These are phyloP conservation scores for Amphimallon solstitiale DNA, from an alignment of 2,888 invertebrate species.

Conservation along the genomic window DNA sequence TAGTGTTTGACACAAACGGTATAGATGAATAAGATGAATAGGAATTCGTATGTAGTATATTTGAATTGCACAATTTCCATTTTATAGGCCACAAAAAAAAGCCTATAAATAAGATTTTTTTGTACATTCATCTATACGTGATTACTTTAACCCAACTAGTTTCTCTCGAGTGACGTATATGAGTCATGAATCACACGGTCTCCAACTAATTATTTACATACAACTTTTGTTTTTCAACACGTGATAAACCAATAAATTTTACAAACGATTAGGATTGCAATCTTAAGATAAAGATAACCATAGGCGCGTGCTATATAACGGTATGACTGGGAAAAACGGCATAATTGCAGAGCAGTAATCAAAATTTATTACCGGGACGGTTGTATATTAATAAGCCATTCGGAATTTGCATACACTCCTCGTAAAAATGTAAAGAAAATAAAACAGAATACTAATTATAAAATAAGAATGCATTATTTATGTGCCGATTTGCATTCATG, in stretches of 20 bases:
- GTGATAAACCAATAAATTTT: slow-evolving; percentile 32
- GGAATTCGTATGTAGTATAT: too few relatives aligned
- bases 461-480: slow-evolving; percentile 40
- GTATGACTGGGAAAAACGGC: background rate
- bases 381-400: slow-evolving; percentile 33
- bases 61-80: too few relatives aligned
- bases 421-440: slow-evolving; percentile 38
- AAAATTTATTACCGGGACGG: slow-evolving; percentile 34
- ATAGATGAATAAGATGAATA: too few relatives aligned
- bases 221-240: slow-evolving; percentile 19
- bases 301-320: slow-evolving; percentile 2
- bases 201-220: slow-evolving; percentile 1
- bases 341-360: slow-evolving; percentile 31
- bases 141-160: background rate
- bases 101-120: too few relatives aligned
- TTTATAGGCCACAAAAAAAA: too few relatives aligned
- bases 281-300: slow-evolving; percentile 28
- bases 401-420: slow-evolving; percentile 35
- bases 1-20: too few relatives aligned
- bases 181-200: background rate
- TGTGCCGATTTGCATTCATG: slow-evolving; percentile 38
- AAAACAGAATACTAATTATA: slow-evolving; percentile 41
- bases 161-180: background rate
- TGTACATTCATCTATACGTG: too few relatives aligned
- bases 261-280: slow-evolving; percentile 22